Evolutionary conservation across 2,888 invertebrate species (phyloP).

Genomic region (Achlya flavicornis): DNA sequence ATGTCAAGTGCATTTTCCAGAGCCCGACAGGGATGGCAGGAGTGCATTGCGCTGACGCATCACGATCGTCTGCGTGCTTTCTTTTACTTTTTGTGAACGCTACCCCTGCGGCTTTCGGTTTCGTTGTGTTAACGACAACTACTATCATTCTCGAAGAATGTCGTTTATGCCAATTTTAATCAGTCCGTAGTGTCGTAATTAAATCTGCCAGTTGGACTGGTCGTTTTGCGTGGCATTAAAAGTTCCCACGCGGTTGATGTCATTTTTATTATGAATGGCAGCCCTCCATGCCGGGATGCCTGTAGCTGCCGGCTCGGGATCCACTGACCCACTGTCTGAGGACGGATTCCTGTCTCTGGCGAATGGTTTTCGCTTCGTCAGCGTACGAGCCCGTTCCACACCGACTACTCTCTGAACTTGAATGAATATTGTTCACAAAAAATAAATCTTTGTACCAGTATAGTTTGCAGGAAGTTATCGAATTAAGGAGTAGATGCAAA

Average conservation of each 20-base stretch:
- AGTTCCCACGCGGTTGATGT: conserved; percentile 82
- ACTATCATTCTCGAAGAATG: conserved; percentile 51
- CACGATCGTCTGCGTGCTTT: conserved; percentile 68
- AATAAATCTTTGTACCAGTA: conserved; percentile 35
- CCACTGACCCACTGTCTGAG: conserved; percentile 72
- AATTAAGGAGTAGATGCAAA: conserved; percentile 54
- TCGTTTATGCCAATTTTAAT: conserved; percentile 70
- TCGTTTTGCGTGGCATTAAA: conserved; percentile 68
- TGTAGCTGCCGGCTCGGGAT: conserved; percentile 52
- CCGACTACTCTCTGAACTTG: conserved; percentile 45
- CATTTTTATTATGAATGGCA: conserved; percentile 76
- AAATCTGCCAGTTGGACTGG: conserved; percentile 73
- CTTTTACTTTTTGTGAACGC: conserved; percentile 66
- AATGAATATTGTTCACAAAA: conserved; percentile 55
- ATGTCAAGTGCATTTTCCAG: conserved; percentile 59
- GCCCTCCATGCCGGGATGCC: conserved; percentile 61
- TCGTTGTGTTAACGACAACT: conserved; percentile 58
- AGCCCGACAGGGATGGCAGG: conserved; percentile 58
- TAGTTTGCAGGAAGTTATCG: conserved; percentile 50
- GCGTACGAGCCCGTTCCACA: conserved; percentile 50
- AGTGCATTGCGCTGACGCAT: conserved; percentile 80
- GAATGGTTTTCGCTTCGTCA: conserved; percentile 72
- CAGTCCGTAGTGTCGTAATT: conserved; percentile 66
- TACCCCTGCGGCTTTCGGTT: conserved; percentile 69
- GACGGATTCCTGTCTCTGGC: conserved; percentile 51